These are phyloP conservation scores for Bhutanitis thaidina DNA, from an alignment of 2,888 invertebrate genomes.

Conservation along the genomic window DNA sequence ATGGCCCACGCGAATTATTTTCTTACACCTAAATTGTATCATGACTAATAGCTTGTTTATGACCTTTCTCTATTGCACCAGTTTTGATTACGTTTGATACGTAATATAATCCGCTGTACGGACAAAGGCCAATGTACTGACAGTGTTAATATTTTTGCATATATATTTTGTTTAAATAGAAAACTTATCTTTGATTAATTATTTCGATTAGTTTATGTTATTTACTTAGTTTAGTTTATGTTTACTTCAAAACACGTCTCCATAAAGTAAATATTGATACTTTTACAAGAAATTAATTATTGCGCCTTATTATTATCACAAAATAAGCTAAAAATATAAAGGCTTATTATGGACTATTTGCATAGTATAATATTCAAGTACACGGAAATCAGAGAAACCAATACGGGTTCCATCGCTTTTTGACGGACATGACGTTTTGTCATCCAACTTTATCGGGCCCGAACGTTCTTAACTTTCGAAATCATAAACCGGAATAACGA, in stretches of 20 bases:
- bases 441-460: slow-evolving; percentile 42
- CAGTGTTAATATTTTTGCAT: neutral
- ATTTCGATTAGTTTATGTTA: too few species aligned
- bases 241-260: too few species aligned
- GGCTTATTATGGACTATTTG: too few species aligned
- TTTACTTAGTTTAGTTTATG: too few species aligned
- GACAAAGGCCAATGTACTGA: neutral
- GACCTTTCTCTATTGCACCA: slow-evolving; percentile 5
- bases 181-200: slow-evolving; percentile 1
- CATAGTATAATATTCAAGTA: too few species aligned
- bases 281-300: too few species aligned
- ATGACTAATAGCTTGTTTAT: slow-evolving; percentile 13
- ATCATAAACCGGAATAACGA: slow-evolving; percentile 51
- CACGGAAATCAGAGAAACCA: slow-evolving; percentile 2
- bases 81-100: neutral
- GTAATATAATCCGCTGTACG: neutral
- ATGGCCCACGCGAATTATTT: neutral
- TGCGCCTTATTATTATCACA: too few species aligned
- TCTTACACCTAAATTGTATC: neutral
- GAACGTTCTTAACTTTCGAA: slow-evolving; percentile 53
- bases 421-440: slow-evolving; percentile 30
- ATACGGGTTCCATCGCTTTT: neutral
- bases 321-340: too few species aligned
- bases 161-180: neutral
- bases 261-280: too few species aligned